A percentile compares a stretch with the other conserved stretches of the same genome.
These are phyloP conservation scores for Rhorus exstirpatorius DNA, from an alignment of 2,888 invertebrate species.

Conservation along the genomic window DNA sequence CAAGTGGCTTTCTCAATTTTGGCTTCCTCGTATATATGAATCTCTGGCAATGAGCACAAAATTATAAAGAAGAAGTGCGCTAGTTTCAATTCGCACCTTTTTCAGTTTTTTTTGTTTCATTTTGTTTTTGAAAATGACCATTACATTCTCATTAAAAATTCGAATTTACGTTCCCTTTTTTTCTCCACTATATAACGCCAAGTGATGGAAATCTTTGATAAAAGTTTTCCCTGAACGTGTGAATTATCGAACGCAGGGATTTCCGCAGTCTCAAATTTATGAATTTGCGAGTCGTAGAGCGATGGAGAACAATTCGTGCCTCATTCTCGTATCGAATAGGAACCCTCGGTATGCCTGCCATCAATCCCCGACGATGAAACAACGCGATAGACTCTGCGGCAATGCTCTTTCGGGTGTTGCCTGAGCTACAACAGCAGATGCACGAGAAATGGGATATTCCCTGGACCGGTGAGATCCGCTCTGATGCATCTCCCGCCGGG, in stretches of 20 bases:
- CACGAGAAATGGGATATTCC: constrained; percentile 61
- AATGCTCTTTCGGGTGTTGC: constrained; percentile 58
- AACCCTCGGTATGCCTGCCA: constrained; percentile 29
- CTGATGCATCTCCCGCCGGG: constrained; percentile 45
- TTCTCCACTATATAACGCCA: too few relatives aligned
- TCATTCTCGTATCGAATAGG: constrained; percentile 41
- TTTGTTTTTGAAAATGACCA: too few relatives aligned
- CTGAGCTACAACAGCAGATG: constrained; percentile 38
- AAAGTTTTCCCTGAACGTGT: not conserved
- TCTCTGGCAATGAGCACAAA: too few relatives aligned
- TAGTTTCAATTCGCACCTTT: too few relatives aligned
- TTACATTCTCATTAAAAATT: too few relatives aligned
- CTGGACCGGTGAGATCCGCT: constrained; percentile 60
- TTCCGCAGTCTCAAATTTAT: not conserved
- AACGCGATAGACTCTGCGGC: constrained; percentile 18
- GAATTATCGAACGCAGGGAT: not conserved
- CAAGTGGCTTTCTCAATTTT: too few relatives aligned
- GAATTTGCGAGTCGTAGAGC: not conserved
- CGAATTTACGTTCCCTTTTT: too few relatives aligned
- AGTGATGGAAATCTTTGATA: not conserved
- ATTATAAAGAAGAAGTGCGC: too few relatives aligned
- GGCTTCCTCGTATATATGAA: too few relatives aligned
- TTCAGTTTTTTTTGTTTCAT: too few relatives aligned
- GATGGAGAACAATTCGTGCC: not conserved
- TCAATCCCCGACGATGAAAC: constrained; percentile 37